phyloP scores from a whole-genome alignment of 2,888 invertebrate genomes.

The Hypselothyrea guttata region DNA sequence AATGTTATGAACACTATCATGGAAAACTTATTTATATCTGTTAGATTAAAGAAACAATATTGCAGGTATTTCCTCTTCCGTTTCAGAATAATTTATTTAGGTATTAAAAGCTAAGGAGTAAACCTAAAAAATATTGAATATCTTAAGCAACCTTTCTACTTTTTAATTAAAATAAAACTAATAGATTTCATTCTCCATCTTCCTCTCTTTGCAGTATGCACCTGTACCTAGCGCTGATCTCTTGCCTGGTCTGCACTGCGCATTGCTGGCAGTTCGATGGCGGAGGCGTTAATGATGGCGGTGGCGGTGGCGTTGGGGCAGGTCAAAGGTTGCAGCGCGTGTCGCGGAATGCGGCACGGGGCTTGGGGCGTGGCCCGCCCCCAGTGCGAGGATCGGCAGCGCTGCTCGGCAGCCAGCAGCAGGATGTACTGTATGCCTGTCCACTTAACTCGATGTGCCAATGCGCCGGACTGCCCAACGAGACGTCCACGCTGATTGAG shows the following conservation, averaged over 20 bases:
- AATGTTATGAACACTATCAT: too few relatives aligned
- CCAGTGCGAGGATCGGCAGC: slow-evolving; percentile 71
- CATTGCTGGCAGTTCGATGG: slow-evolving; percentile 82
- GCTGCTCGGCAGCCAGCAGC: slow-evolving; percentile 80
- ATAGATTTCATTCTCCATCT: not conserved
- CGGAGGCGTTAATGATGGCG: slow-evolving; percentile 71
- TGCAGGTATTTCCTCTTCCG: too few relatives aligned
- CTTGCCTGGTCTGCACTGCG: slow-evolving; percentile 78
- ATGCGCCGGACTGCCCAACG: slow-evolving; percentile 82
- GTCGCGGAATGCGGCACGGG: slow-evolving; percentile 53
- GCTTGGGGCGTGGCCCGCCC: slow-evolving; percentile 50
- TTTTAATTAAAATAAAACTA: too few relatives aligned
- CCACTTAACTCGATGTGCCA: slow-evolving; percentile 83
- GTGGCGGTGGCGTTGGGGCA: slow-evolving; percentile 24
- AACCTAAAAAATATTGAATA: too few relatives aligned
- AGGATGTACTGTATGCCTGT: slow-evolving; percentile 82
- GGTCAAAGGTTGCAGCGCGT: slow-evolving; percentile 43
- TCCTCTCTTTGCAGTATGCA: slow-evolving; percentile 53
- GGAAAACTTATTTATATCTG: too few relatives aligned
- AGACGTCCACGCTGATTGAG: slow-evolving; percentile 82
- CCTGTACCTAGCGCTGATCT: slow-evolving; percentile 80
- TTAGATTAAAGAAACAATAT: too few relatives aligned
- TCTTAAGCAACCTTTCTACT: too few relatives aligned
- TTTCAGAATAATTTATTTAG: too few relatives aligned
- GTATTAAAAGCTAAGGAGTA: too few relatives aligned